Evolutionary conservation across 2,797 vertebrate species (phyloP), one percentile per base, ranked within the genome.

Genomic region (Odontamblyopus lacepedii): DNA sequence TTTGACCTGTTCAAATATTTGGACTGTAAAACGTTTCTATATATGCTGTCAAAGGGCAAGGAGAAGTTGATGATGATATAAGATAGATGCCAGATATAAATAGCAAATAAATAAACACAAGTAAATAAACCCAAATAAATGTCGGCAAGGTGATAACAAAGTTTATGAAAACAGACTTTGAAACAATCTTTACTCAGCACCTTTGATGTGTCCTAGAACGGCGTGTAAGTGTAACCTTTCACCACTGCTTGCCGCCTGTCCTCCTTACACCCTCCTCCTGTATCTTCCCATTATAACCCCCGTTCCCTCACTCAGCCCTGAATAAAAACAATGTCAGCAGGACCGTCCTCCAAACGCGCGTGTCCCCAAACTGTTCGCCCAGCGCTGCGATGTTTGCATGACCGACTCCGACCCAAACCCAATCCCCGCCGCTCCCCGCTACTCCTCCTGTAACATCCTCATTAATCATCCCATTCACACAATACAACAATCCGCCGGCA

Each of bases 381-480:
- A 41, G 70, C 57, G 35, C 23, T 35, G 73, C 70, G 35, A 48
- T 60, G 65, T 76, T 76, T 72, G 73, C 30, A 56, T 67, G 81
- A 83, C 81, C 87, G 86, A 72, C 76, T 86, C 78, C 90, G 88
- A 91, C 89, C 89, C 90, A 1, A 82, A 75, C 76, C 86, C 78
- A 82, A 85, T 87, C 88, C 90, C 90, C 77, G 74, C 87, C 83
- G 89, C 89, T 91, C 83, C 76, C 16, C 85, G 23, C 27, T 32
- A 51, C 44, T 50, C 86, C 74, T 89, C 84, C 61, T n/a, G 90
- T 88, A 85, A 91, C 90, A 90, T 89, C 79, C 84, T 90, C 91
- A 92, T 92, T 92, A 92, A 92, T 92, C 91, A 92, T 88, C 85
- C 73, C 81, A 88, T 92, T 91, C 89, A 91, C 86, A 88, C 88